A percentile compares a stretch with the other conserved stretches of the same genome.
phyloP scores from a whole-genome alignment of 2,797 vertebrate genomes.

The Peromyscus aztecus region DNA sequence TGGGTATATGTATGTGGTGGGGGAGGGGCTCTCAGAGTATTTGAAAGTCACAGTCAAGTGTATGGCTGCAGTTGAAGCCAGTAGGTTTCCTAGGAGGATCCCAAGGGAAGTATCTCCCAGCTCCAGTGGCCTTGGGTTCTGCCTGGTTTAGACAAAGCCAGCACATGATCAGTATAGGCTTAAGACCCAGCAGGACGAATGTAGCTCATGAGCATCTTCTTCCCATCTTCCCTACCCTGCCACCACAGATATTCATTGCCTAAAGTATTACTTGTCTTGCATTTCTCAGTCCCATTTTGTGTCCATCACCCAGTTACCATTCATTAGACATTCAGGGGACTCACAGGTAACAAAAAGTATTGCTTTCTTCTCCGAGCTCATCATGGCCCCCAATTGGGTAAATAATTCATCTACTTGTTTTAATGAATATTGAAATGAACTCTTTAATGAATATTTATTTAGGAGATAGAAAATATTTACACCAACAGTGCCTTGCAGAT shows the following conservation, averaged over 20 bases:
- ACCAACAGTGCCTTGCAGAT: neutral
- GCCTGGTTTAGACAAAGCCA: neutral
- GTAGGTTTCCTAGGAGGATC: neutral
- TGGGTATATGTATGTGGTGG: too few relatives aligned
- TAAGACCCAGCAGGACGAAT: neutral
- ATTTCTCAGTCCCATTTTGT: neutral
- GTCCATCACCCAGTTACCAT: neutral
- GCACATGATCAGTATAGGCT: neutral
- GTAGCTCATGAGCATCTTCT: neutral
- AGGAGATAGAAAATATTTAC: neutral
- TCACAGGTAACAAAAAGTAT: slow-evolving; percentile 9
- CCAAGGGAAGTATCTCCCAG: accelerated
- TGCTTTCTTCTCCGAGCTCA: slow-evolving; percentile 27
- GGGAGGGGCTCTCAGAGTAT: neutral
- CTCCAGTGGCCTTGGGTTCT: neutral
- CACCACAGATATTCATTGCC: neutral
- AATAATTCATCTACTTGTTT: slow-evolving; percentile 42
- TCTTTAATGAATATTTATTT: slow-evolving; percentile 26
- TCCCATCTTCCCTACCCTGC: neutral
- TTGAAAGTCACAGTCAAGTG: neutral
- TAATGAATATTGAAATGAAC: slow-evolving; percentile 41
- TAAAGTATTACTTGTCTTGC: neutral
- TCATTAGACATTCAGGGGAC: neutral
- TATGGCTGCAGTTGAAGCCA: too few relatives aligned
- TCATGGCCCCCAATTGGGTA: neutral